Base-by-base conservation (phyloP, 1,140 invertebrate genomes). In the Sipha flava region DNA sequence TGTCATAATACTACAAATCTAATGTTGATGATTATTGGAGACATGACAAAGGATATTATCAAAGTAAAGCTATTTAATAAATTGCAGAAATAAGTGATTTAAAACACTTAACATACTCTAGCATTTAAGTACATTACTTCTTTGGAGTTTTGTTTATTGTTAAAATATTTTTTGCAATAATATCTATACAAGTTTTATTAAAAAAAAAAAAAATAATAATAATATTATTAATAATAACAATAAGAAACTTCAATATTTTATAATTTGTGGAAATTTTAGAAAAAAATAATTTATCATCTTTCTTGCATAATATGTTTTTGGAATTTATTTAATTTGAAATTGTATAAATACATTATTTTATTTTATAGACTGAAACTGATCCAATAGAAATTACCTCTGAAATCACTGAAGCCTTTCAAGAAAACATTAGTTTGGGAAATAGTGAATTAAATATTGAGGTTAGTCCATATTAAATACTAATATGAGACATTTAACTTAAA, bases 1-100 rank as follows among this genome's bases (percentile, higher is more conserved):
- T 77, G 52, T 21, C 34, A 29, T 26, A 77, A 77, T 1, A 77
- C 73, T n/a, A 77, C 73, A 26, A 59, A 57, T 9, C 21, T 77
- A 6, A 77, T 77, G 73, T 59, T 34, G 26, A 54, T 26, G 34
- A 59, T 77, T 40, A 34, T 37, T 40, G 73, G 52, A 37, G 59
- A 59, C 29, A n/a, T 57, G 47, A 16, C 66, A 31, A 6, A 7
- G 6, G 66, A 47, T 12, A 47, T 7, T 5, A 26, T 45, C 3
- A 70, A 47, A 4, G 66, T 70, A 70, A 47, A 12, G n/a, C 10
- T 29, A n/a, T 43, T 26, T 45, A 26, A 43, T 43, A 43, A 6
- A 9, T 66, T 47, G 1, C 3, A 43, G 37, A 40, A 40, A 6
- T 40, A 40, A 4, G 4, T 40, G 10, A 40, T 40, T 40, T 40